phyloP scores from a whole-genome alignment of 1,140 invertebrate genomes.

The Drosophila watanabei region DNA sequence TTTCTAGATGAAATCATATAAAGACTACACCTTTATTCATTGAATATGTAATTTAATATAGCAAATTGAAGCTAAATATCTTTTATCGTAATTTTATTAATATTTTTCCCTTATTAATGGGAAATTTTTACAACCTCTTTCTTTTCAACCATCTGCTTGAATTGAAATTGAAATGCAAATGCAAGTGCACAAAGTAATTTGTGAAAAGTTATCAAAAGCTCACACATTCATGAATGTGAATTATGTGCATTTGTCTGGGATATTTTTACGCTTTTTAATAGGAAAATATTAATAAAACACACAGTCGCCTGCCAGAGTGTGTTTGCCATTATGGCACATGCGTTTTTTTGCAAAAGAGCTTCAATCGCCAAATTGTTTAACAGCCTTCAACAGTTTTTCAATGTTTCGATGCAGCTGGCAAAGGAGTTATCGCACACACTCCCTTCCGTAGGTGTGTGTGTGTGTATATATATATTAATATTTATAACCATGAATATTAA shows the following conservation, averaged over 20 bases:
- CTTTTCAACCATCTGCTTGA: background rate
- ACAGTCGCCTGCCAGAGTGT: conserved; percentile 20
- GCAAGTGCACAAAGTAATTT: conserved; percentile 56
- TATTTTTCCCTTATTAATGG: background rate
- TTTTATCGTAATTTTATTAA: background rate
- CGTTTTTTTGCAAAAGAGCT: conserved; percentile 42
- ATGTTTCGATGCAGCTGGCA: conserved; percentile 55
- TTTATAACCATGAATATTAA: conserved; percentile 77
- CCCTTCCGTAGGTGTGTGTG: background rate
- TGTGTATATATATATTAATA: conserved; percentile 61
- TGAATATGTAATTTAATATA: background rate
- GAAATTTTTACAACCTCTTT: conserved; percentile 1
- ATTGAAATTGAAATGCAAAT: conserved; percentile 57
- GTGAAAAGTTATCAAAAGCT: conserved; percentile 59
- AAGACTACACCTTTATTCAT: no score
- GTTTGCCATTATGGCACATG: conserved; percentile 33
- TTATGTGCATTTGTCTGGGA: conserved; percentile 13
- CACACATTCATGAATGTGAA: conserved; percentile 29
- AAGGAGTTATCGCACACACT: conserved; percentile 14
- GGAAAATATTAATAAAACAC: conserved; percentile 74
- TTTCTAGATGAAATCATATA: background rate
- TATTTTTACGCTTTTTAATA: conserved; percentile 56
- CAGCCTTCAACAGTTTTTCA: conserved; percentile 69
- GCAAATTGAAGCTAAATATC: background rate
- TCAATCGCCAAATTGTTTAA: conserved; percentile 73